Base-by-base conservation (phyloP, 2,797 vertebrate genomes). In the Monodelphis domestica region DNA sequence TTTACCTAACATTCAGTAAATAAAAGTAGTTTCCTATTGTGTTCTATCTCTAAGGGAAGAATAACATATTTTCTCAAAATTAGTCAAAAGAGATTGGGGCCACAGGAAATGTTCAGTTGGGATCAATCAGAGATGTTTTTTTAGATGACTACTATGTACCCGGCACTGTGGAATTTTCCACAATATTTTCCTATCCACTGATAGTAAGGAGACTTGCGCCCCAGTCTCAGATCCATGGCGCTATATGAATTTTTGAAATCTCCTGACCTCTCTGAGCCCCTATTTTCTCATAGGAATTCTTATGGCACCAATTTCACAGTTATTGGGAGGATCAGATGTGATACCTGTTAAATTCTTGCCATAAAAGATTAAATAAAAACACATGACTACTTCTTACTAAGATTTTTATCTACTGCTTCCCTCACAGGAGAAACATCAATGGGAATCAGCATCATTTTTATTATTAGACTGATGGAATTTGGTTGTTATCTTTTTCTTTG, bases 1-100 rank as follows among this genome's bases (percentile, higher is more conserved):
- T 96, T 97, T 96, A 94, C 96, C 96, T 26, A 90, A 57, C 78
- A 51, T 93, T 2, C 93, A 91, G 93, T 87, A 89, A 93, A 63
- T 88, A 94, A 91, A 33, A 84, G 55, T 84, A 2, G 0, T 87
- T 88, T 88, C 95, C 52, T 6, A 84, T 90, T 12, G 93, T 96
- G 95, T 90, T 55, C 70, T 93, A 54, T 10, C 53, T 87, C 50
- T 0, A 59, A 91, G 70, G 0, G n/a, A 89, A 90, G 84, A 94
- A 94, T 94, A 95, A 89, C 92, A 90, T 57, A 33, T 29, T 21
- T 54, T 52, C 94, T 70, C 57, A 56, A 15, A 54, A 7, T 45
- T 50, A 12, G 38, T 84, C 70, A 26, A 26, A n/a, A 88, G 90
- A 91, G 54, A 70, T 91, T 70, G 5, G 24, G 12, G 24, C 21